Evolutionary conservation across 92 coral and sea anemone genomes (phyloP), one percentile per base, ranked within the genome.

Genomic region (Muricea muricata): DNA sequence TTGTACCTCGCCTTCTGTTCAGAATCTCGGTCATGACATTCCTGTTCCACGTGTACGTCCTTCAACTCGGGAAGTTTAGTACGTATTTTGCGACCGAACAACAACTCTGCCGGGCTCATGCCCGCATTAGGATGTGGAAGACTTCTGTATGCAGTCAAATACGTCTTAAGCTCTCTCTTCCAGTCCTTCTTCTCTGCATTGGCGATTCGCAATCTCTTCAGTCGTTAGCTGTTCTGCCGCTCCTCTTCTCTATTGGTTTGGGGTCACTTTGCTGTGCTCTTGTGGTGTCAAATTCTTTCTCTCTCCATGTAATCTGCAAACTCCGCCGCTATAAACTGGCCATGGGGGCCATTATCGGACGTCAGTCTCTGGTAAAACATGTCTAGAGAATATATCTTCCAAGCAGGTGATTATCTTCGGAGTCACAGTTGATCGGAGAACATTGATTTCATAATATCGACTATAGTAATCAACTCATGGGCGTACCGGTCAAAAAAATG

Each of bases 391-490:
- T 8, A 79, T 85, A 54, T 52, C 46, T 56, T 56, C 83, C 0
- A 85, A 86, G 12, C 85, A 52, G 33, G 25, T 81, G 68, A 83
- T 73, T 61, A 87, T 48, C 81, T 83, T 79, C 26, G 73, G 78
- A 31, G 92, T 30, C 1, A 81, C 82, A 18, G 90, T 88, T 15
- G 88, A 88, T 54, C 71, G 80, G 73, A 85, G 28, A 24, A 91
- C 81, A 20, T 57, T 65, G 56, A 89, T 56, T 45, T 91, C 94
- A 33, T 89, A 71, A 55, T 65, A 89, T 6, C 91, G 86, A 55
- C 92, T 88, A 80, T 89, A 87, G 74, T 87, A 83, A 68, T 83
- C 86, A 32, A 67, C n/a, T n/a, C n/a, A n/a, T n/a, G n/a, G n/a
- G n/a, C n/a, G n/a, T n/a, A n/a, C n/a, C n/a, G n/a, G n/a, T n/a